Evolutionary conservation across 1,140 invertebrate species (phyloP).

Genomic region (Philopotamus ludificatus): DNA sequence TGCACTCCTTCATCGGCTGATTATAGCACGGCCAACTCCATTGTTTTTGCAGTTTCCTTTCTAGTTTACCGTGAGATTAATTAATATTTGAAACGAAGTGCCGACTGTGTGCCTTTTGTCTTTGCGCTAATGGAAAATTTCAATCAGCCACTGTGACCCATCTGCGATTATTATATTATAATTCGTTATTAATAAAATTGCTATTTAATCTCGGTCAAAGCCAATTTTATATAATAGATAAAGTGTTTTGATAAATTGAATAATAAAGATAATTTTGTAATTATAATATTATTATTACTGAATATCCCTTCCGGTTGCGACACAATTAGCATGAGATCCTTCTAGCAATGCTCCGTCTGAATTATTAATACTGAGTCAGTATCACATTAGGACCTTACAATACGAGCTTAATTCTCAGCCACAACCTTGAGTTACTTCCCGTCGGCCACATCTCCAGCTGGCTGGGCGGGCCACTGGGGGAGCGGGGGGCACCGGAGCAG

Average conservation of each 20-base stretch:
- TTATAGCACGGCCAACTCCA: constrained; percentile 23
- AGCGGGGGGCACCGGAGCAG: background rate
- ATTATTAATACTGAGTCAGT: constrained; percentile 36
- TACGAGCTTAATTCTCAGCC: constrained; percentile 34
- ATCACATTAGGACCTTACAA: constrained; percentile 31
- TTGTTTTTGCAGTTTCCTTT: constrained; percentile 23
- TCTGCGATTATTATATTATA: too few relatives aligned
- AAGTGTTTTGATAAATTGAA: too few relatives aligned
- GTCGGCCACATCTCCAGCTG: background rate
- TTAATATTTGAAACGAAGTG: constrained; percentile 30
- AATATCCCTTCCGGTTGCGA: too few relatives aligned
- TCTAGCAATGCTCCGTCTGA: constrained; percentile 26
- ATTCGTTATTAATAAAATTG: too few relatives aligned
- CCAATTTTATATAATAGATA: too few relatives aligned
- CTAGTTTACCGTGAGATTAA: constrained; percentile 8
- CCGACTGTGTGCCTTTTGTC: constrained; percentile 27
- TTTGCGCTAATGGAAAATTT: too few relatives aligned
- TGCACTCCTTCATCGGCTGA: constrained; percentile 26
- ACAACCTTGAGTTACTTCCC: constrained; percentile 21
- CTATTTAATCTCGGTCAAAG: too few relatives aligned
- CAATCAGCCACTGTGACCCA: too few relatives aligned
- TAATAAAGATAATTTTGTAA: too few relatives aligned
- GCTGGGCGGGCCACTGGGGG: background rate
- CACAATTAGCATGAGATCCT: constrained; percentile 38
- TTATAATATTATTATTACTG: too few relatives aligned